Evolutionary conservation across 2,113 vertebrate species (phyloP).

Genomic region (Eurystomus gularis): DNA sequence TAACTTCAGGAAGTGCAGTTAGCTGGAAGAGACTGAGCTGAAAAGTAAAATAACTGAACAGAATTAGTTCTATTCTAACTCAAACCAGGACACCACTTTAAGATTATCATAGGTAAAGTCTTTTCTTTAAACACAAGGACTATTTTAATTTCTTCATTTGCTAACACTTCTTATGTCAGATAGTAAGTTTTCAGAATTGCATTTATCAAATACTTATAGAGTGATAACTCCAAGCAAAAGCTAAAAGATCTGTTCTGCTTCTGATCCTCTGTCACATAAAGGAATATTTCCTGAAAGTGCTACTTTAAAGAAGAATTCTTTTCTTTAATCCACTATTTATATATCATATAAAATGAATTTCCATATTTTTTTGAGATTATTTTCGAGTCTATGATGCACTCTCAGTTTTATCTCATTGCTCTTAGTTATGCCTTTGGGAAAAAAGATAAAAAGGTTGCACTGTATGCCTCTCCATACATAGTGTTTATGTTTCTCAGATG

Average conservation of each 20-base stretch:
- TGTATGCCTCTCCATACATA: background rate
- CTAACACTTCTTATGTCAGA: background rate
- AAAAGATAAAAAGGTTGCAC: background rate
- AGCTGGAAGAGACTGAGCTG: too few species aligned
- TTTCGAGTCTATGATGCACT: background rate
- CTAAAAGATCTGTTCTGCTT: background rate
- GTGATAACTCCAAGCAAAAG: background rate
- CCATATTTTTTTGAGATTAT: background rate
- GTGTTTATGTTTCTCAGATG: background rate
- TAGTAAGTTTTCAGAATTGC: background rate
- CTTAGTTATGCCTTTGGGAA: background rate
- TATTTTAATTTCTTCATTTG: background rate
- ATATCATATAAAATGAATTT: background rate
- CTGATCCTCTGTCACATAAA: background rate
- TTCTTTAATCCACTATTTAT: background rate
- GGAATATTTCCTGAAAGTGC: background rate
- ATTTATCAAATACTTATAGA: background rate
- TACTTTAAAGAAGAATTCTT: background rate
- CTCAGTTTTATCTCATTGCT: background rate
- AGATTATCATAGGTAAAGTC: background rate
- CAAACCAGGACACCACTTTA: too few species aligned
- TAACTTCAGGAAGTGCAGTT: too few species aligned
- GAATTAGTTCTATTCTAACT: too few species aligned
- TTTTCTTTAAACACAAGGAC: background rate
- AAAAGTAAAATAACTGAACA: too few species aligned